Evolutionary conservation across 37 sponge, comb jelly and placozoan species (phyloP).

Genomic region (Ianthella basta): DNA sequence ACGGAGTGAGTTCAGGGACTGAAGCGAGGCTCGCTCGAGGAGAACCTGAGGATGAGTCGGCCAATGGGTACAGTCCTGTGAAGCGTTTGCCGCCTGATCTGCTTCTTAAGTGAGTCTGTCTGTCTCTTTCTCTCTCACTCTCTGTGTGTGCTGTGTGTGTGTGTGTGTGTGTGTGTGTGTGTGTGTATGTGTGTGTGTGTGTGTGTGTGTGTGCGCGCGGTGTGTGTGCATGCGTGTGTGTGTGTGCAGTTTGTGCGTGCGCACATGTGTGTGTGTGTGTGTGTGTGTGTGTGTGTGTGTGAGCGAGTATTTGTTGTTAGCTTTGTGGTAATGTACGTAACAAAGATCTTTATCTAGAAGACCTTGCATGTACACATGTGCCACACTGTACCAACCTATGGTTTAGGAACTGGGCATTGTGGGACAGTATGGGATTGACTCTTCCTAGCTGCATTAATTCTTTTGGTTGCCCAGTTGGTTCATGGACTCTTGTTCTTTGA

Average conservation of each 20-base stretch:
- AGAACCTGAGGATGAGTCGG: not conserved
- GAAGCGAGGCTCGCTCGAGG: not conserved
- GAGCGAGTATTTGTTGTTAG: conserved; percentile 22
- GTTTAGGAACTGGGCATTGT: too few relatives aligned
- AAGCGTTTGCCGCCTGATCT: conserved; percentile 47
- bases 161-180: too few relatives aligned
- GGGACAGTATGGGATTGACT: too few relatives aligned
- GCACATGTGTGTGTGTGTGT: conserved; percentile 35
- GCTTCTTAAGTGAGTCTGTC: conserved; percentile 43
- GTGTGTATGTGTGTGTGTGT: conserved; percentile 5
- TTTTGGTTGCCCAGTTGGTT: too few relatives aligned
- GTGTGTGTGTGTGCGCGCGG: conserved; percentile 13
- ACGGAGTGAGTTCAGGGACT: not conserved
- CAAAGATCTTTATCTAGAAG: not conserved
- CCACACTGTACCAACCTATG: too few relatives aligned
- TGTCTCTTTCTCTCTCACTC: not conserved
- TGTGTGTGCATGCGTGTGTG: conserved; percentile 17
- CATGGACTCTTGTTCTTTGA: too few relatives aligned
- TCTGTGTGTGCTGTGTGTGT: too few relatives aligned
- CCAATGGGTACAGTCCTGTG: not conserved
- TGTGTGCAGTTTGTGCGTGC: conserved; percentile 29
- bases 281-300: conserved; percentile 42
- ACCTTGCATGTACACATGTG: too few relatives aligned
- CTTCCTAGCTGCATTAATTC: too few relatives aligned
- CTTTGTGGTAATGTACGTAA: not conserved